Percentiles rank a stretch among this genome's conserved stretches.
phyloP scores from a whole-genome alignment of 1,140 invertebrate genomes.

The Meloidogyne exigua region DNA sequence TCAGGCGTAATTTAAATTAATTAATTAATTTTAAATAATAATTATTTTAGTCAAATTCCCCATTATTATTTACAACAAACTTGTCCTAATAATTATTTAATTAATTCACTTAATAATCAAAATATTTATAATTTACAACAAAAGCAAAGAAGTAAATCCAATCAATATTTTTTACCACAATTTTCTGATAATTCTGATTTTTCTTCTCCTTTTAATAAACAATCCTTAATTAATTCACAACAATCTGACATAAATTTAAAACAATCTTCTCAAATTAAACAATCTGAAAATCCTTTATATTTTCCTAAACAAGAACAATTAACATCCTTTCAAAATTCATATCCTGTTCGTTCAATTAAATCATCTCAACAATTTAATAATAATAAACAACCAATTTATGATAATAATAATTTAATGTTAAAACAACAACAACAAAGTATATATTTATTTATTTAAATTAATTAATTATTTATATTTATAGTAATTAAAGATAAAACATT shows the following conservation, averaged over 20 bases:
- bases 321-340: not conserved
- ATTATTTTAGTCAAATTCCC: not conserved
- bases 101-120: not conserved
- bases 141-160: not conserved
- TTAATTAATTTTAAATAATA: not conserved
- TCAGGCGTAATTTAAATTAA: not conserved
- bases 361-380: not conserved
- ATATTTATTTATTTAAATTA: not conserved
- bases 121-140: not conserved
- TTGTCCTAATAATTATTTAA: conserved; percentile 1
- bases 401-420: not conserved
- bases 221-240: too few species aligned
- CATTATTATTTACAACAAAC: not conserved
- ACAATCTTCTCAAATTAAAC: not conserved
- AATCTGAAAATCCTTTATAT: not conserved
- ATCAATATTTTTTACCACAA: not conserved
- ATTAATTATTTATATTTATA: not conserved
- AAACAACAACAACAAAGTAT: not conserved
- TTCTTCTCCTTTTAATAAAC: not conserved
- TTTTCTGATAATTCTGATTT: not conserved
- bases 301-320: not conserved
- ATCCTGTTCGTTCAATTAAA: not conserved
- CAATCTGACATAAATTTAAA: too few species aligned
- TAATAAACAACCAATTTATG: not conserved
- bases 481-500: not conserved